Evolutionary conservation across 2,888 invertebrate species (phyloP).

Genomic region (Volucella zonaria): DNA sequence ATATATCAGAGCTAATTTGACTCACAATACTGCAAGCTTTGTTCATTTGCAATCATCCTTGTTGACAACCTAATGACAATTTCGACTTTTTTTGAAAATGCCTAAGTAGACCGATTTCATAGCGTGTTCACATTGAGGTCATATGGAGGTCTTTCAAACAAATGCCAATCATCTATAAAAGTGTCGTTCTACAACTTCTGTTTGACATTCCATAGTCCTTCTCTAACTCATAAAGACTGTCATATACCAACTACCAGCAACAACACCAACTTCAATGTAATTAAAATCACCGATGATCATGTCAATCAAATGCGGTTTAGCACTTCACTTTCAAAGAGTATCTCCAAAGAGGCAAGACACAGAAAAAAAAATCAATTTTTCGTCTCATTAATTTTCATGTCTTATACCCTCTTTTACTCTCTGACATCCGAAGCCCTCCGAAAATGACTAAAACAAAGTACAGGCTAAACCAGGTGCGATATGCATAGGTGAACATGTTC

Average conservation of each 20-base stretch:
- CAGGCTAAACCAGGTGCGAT: constrained; percentile 76
- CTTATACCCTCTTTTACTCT: constrained; percentile 25
- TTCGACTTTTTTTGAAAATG: no score
- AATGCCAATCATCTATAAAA: no score
- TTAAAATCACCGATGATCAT: constrained; percentile 60
- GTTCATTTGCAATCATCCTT: no score
- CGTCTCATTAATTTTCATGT: constrained; percentile 65
- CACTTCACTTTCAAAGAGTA: constrained; percentile 60
- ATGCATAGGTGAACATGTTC: constrained; percentile 83
- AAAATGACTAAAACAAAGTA: constrained; percentile 16
- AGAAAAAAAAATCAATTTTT: constrained; percentile 61
- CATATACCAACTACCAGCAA: neutral
- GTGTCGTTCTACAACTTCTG: constrained; percentile 22
- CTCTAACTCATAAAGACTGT: neutral
- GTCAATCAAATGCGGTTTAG: constrained; percentile 69
- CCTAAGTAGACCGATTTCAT: no score
- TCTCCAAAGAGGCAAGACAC: constrained; percentile 1
- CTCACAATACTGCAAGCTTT: no score
- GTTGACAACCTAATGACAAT: no score
- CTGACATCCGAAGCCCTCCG: constrained; percentile 24
- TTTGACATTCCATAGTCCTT: constrained; percentile 1
- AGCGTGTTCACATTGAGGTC: no score
- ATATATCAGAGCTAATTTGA: no score
- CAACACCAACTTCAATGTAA: constrained; percentile 33
- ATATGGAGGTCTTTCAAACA: no score